Evolutionary conservation across 23 tunicate genomes (phyloP).

Genomic region (Styela clava): DNA sequence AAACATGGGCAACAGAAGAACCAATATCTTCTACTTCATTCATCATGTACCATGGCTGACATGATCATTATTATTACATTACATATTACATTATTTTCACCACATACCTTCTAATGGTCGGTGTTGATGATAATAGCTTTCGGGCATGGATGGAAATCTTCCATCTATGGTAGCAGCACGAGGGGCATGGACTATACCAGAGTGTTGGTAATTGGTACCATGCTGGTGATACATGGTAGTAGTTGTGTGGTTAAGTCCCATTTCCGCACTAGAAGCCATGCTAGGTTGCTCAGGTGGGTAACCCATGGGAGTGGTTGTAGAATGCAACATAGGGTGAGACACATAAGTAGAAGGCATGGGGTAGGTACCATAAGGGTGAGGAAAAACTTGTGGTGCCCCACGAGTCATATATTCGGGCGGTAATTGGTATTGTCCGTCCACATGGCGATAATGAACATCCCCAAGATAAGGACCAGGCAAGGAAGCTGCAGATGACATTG

Average conservation of each 20-base stretch:
- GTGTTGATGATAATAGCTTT: constrained; percentile 5
- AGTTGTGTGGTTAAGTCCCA: constrained; percentile 18
- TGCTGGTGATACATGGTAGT: constrained; percentile 27
- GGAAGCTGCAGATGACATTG: background rate
- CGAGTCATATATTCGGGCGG: constrained; percentile 6
- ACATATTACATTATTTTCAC: no score
- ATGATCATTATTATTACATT: no score
- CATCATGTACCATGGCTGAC: no score
- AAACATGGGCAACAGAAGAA: no score
- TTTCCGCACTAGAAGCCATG: constrained; percentile 11
- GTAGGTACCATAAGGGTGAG: background rate
- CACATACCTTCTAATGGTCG: constrained; percentile 17
- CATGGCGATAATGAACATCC: background rate
- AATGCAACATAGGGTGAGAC: constrained; percentile 21
- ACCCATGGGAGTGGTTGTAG: background rate
- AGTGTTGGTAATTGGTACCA: background rate
- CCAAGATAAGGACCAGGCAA: background rate
- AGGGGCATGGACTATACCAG: constrained; percentile 6
- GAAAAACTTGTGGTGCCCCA: constrained; percentile 3
- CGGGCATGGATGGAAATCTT: background rate
- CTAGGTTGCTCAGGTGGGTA: constrained; percentile 19
- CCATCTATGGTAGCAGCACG: constrained; percentile 3
- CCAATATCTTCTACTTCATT: no score
- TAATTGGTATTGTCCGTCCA: constrained; percentile 11
- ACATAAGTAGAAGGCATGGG: constrained; percentile 3